phyloP scores from a whole-genome alignment of 1,140 invertebrate genomes.

The Liolophura sinensis region DNA sequence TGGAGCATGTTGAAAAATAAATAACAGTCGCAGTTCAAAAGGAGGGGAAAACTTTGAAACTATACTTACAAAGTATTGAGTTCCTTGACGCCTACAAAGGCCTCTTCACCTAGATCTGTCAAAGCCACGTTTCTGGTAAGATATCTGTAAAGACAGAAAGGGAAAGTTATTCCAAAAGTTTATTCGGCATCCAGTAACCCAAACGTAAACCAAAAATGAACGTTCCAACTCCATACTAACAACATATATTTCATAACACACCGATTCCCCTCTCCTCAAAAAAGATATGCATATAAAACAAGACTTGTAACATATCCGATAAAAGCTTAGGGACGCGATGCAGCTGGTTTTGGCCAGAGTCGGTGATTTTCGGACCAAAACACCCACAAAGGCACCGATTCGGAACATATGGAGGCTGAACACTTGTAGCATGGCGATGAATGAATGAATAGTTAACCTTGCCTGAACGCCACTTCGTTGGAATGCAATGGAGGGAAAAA shows the following conservation, averaged over 20 bases:
- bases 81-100: conserved; percentile 69
- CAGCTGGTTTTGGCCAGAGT: too few relatives aligned
- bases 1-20: too few relatives aligned
- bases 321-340: too few relatives aligned
- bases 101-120: conserved; percentile 64
- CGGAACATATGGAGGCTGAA: too few relatives aligned
- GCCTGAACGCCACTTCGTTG: too few relatives aligned
- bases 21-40: not conserved
- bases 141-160: conserved; percentile 64
- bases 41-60: not conserved
- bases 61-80: conserved; percentile 68
- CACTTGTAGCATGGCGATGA: too few relatives aligned
- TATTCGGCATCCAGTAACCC: not conserved
- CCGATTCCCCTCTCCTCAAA: conserved; percentile 13
- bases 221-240: not conserved
- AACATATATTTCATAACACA: not conserved
- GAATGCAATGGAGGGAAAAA: too few relatives aligned
- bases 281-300: conserved; percentile 8
- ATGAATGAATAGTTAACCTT: too few relatives aligned
- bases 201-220: not conserved
- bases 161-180: not conserved
- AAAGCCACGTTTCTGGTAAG: conserved; percentile 71
- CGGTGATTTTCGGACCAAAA: too few relatives aligned
- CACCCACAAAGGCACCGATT: too few relatives aligned
- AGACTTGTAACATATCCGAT: not conserved